Conservation (phyloP, 2,113 vertebrate genomes). For the Riparia riparia region DNA sequence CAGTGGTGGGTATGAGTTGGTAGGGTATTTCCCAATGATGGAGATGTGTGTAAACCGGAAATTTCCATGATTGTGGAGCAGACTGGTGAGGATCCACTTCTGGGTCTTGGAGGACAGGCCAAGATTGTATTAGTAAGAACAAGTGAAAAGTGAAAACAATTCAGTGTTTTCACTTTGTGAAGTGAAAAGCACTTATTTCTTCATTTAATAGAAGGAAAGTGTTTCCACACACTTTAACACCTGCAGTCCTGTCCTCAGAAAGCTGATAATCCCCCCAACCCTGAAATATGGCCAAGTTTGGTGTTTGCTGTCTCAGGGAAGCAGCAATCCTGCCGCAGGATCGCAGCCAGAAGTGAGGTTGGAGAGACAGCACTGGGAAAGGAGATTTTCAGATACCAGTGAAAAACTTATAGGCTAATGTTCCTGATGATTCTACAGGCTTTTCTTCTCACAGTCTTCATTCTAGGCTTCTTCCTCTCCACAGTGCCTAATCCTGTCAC, state of each 20-base stretch:
- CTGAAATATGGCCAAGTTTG: neutral
- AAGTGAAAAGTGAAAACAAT: neutral
- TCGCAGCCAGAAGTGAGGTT: rapidly evolving
- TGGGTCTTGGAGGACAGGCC: neutral
- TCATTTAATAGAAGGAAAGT: neutral
- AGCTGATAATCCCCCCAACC: neutral
- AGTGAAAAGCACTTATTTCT: neutral
- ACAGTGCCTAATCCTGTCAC: neutral
- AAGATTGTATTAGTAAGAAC: neutral
- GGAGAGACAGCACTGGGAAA: neutral
- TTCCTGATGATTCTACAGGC: neutral
- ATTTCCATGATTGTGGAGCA: neutral
- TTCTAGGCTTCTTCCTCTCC: neutral
- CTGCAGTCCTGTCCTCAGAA: neutral
- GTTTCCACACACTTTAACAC: neutral
- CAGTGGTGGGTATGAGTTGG: neutral
- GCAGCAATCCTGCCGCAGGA: neutral
- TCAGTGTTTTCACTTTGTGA: neutral
- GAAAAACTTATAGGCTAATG: neutral
- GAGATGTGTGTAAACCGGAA: neutral
- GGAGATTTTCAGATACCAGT: neutral
- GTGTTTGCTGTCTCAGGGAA: neutral
- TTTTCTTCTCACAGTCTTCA: neutral
- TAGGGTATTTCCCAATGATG: neutral
- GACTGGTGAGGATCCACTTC: neutral